Base-by-base conservation (phyloP, 2,888 invertebrate genomes). In the Himalopsyche anomala region DNA sequence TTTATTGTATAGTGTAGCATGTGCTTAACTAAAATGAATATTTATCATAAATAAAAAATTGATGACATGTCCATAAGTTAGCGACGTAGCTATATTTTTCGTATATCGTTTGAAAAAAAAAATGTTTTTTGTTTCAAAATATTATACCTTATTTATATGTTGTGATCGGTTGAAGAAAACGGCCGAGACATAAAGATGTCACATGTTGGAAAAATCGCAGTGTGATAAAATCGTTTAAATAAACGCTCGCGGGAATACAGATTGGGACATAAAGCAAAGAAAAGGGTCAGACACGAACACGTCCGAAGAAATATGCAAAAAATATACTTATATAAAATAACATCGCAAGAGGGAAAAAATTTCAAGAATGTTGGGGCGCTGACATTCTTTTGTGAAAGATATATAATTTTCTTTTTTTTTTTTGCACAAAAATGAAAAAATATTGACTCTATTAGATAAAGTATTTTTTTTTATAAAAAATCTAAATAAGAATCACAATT, bases 251-350 rank as follows among this genome's bases (percentile, higher is more conserved):
- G 81, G 45, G 81, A 51, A 81, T 40, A 81, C 81, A 40, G 28
- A 81, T 80, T 80, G 80, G 45, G 45, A 81, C 40, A 81, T 81
- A 81, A 81, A 81, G 45, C 19, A 45, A 81, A 81, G 40, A 81
- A 81, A 81, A 81, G 45, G 81, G 81, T 81, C 45, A 28, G 81
- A 40, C 80, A 62, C 62, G 28, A 62, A 62, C 62, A 62, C 62
- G 62, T 62, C 62, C 62, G 62, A 11, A 62, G 62, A 62, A 62
- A 62, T 62, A 62, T 62, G 62, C 62, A 62, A 62, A 62, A 62
- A 62, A 62, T 62, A 62, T 19, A 62, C 51, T 51, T 19, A 2
- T 62, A 62, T 62, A 62, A 62, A 62, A 62, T 62, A 62, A 62
- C 62, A 62, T 19, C 19, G 62, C 19, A 8, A 62, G 62, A 62